Base-by-base conservation (phyloP, 2,113 vertebrate genomes). In the Melozone crissalis region DNA sequence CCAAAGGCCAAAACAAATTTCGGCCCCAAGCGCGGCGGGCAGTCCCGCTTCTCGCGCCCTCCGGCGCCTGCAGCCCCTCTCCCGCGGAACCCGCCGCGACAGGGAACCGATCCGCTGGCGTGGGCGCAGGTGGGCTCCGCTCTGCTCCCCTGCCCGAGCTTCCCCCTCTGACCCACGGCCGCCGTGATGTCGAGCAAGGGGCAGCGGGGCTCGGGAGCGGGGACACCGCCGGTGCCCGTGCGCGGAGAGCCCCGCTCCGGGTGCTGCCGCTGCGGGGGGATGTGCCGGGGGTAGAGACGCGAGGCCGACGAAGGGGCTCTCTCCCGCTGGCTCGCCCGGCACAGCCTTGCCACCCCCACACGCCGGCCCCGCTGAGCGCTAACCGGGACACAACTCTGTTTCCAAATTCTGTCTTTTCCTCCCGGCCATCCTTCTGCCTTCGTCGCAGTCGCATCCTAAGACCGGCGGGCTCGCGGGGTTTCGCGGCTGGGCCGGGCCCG, bases 231-330 rank as follows among this genome's bases (percentile, higher is more conserved):
- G 24, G 46, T 44, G 65, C 41, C 41, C 8, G 22, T 4, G 8
- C 44, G 33, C 27, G 8, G 26, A 69, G 13, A 44, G 39, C 39
- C 39, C 39, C 41, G 17, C 24, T 59, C 37, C 28, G 54, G 20
- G 5, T 7, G 22, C 52, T 31, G 54, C 35, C 11, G 23, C 30
- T 8, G 12, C 10, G 7, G n/a, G 54, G 54, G 7, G 8, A 35
- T 17, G 9, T 33, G 27, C 5, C 2, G 23, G 5, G 7, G 10
- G 4, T 3, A 11, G 22, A 18, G 37, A 43, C 5, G 15, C 15
- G 4, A 55, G 33, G 41, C 19, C 12, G 30, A 26, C 17, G 10
- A 21, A 17, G 27, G n/a, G 15, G 4, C 22, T 85, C 9, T n/a
- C 30, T 47, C 47, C 15, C 19, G 61, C 27, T 28, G 55, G 28